Evolutionary conservation across 2,113 vertebrate genomes (phyloP), one percentile per base, ranked within the genome.

Genomic region (Sterna hirundo): DNA sequence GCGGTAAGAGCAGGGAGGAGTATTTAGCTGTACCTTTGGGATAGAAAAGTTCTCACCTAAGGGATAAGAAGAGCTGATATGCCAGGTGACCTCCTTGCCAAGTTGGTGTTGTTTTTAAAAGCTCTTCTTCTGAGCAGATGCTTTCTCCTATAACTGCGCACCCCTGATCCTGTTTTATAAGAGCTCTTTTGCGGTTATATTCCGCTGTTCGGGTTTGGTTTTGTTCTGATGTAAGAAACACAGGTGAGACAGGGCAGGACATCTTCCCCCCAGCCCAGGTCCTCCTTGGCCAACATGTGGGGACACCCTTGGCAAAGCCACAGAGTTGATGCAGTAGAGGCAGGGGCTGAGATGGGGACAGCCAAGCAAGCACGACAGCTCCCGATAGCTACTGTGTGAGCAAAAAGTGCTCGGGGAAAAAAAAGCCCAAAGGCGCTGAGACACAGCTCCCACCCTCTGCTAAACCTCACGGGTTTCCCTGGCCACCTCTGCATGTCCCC

Each of bases 11-110:
- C 42, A 25, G 15, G 34, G 14, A 69, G 55, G 7, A 70, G 62
- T 6, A 10, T 76, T 90, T 3, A 32, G 36, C 81, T 88, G 58
- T 84, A 44, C n/a, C 25, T 93, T 83, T 60, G 71, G 54, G n/a
- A 51, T 7, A 22, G 55, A 42, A 51, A 93, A 90, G 64, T 83
- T 95, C 84, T 79, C 82, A 77, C 66, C 80, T 57, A 44, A 92
- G 61, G 12, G 1, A 27, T 52, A 21, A 71, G 58, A 85, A 65
- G 49, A 58, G 70, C 78, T 82, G 49, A 49, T 36, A 9, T 3
- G 49, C 5, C 77, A 22, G 47, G 68, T 5, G 6, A 68, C 8
- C 14, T 29, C 34, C 46, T 76, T 42, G 38, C 38, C 65, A 51
- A 82, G 52, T 11, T 84, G 55, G 22, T 42, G 23, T 19, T 71